Conservation (phyloP, 2,797 vertebrate species). For the Urosaurus nigricauda region DNA sequence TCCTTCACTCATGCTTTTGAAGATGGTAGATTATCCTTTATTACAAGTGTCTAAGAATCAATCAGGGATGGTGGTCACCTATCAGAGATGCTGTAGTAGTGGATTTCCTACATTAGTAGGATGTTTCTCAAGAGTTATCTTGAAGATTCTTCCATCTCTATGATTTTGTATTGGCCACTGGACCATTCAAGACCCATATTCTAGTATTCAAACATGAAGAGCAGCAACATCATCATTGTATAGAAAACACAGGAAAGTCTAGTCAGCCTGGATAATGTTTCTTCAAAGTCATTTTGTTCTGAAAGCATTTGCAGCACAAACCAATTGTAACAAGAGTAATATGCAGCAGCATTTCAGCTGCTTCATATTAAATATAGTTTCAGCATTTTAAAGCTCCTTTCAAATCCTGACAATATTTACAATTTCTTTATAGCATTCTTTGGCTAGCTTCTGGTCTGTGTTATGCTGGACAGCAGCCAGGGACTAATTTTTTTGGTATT, state of each 20-base stretch:
- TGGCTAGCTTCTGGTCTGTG: background rate
- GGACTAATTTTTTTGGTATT: background rate
- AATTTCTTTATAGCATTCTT: constrained; percentile 2
- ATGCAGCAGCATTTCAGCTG: background rate
- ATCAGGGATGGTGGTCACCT: too few species aligned
- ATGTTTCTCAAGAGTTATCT: background rate
- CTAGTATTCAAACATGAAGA: background rate
- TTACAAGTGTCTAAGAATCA: background rate
- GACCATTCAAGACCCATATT: background rate
- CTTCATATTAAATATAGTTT: background rate
- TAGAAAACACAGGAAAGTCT: background rate
- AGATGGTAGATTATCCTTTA: background rate
- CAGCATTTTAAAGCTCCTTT: background rate
- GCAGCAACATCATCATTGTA: background rate
- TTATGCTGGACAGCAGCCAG: background rate
- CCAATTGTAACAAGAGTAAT: background rate
- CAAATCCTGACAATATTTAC: constrained; percentile 21
- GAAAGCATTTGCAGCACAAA: background rate
- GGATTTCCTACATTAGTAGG: background rate
- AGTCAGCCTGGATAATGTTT: background rate
- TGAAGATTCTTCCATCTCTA: background rate
- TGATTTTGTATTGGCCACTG: background rate
- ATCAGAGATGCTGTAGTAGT: background rate
- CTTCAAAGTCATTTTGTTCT: background rate
- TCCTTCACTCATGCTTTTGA: background rate